Percentiles rank a stretch among this genome's conserved stretches.
Evolutionary conservation across 2,797 vertebrate species (phyloP).

Genomic region (Mormyrops attenuatus): DNA sequence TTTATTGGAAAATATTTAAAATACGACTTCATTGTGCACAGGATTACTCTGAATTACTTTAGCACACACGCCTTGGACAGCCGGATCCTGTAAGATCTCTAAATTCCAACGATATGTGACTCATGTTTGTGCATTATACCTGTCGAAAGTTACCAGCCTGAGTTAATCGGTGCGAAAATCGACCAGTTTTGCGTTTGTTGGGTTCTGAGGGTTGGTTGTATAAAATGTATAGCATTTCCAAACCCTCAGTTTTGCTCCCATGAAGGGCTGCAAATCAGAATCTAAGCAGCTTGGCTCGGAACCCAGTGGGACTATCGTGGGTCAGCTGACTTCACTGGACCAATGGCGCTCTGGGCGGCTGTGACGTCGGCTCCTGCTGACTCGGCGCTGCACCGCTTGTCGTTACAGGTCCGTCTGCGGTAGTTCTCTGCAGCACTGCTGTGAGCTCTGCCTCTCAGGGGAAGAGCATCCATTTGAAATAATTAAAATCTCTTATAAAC

Average conservation of each 20-base stretch:
- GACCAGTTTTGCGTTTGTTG: neutral
- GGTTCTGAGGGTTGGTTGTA: neutral
- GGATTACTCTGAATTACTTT: too few relatives aligned
- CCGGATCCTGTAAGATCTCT: neutral
- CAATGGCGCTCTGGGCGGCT: neutral
- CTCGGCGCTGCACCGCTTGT: neutral
- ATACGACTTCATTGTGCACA: too few relatives aligned
- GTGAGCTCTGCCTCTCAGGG: neutral
- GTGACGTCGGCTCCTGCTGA: neutral
- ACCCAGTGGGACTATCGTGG: neutral
- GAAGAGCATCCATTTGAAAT: neutral
- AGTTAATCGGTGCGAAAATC: neutral
- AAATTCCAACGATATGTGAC: neutral
- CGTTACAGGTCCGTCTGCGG: neutral
- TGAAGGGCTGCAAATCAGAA: neutral
- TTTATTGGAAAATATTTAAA: too few relatives aligned
- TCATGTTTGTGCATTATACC: neutral
- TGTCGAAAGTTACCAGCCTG: neutral
- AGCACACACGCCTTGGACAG: too few relatives aligned
- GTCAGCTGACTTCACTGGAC: neutral
- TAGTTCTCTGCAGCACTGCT: neutral
- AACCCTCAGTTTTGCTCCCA: neutral
- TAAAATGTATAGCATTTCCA: neutral
- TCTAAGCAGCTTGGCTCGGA: neutral
- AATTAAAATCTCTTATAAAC: neutral